A percentile compares a stretch with the other conserved stretches of the same genome.
These are phyloP conservation scores for Sebastes variabilis DNA, from an alignment of 2,797 vertebrate species.

Conservation along the genomic window DNA sequence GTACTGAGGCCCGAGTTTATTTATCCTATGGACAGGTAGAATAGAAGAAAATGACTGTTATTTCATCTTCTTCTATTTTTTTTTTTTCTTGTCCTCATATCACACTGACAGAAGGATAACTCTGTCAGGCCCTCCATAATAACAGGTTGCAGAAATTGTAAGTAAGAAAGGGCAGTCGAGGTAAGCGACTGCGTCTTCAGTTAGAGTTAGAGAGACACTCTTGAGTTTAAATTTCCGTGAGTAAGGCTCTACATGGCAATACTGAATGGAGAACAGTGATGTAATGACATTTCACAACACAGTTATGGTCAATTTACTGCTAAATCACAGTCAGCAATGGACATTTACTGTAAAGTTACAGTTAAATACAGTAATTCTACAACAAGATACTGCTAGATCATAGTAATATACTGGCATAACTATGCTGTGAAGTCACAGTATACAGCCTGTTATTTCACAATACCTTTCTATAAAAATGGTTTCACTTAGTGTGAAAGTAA, in stretches of 20 bases:
- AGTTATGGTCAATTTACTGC: neutral
- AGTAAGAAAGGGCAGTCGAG: neutral
- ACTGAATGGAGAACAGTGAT: neutral
- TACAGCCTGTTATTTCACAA: too few species aligned
- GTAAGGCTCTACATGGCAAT: neutral
- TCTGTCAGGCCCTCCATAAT: neutral
- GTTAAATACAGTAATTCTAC: too few species aligned
- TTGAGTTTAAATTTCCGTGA: neutral
- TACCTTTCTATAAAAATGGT: too few species aligned
- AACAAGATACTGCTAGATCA: too few species aligned
- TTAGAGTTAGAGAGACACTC: neutral
- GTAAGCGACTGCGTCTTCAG: neutral
- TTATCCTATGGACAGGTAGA: neutral
- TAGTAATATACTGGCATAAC: too few species aligned
- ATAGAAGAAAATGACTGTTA: neutral
- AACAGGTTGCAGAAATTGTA: neutral
- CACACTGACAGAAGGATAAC: neutral
- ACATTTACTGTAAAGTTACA: too few species aligned
- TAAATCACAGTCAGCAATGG: neutral
- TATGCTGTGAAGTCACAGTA: too few species aligned
- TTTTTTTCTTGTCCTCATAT: neutral
- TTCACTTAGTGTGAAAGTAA: too few species aligned
- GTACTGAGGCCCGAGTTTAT: neutral
- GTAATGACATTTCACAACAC: constrained; percentile 20
- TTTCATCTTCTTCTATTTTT: neutral